Evolutionary conservation across 2,113 vertebrate species (phyloP).

Genomic region (Entelurus aequoreus): DNA sequence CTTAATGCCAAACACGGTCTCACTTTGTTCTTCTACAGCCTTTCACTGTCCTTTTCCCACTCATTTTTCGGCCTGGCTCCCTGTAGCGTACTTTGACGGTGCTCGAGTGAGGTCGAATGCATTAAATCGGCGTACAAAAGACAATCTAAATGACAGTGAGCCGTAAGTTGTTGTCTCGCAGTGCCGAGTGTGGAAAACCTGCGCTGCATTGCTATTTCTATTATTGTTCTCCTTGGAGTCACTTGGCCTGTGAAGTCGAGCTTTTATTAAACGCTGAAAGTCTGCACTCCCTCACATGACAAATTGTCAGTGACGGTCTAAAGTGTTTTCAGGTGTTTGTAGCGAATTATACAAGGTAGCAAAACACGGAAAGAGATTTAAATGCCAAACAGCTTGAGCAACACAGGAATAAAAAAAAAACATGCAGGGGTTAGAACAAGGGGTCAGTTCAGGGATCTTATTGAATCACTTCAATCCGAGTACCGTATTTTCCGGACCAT

Average conservation of each 20-base stretch:
- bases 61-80: neutral
- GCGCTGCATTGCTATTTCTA: constrained; percentile 22
- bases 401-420: constrained; percentile 23
- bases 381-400: constrained; percentile 31
- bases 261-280: constrained; percentile 46
- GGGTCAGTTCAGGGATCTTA: constrained; percentile 21
- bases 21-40: constrained; percentile 11
- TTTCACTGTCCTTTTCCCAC: neutral
- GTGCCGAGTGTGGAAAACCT: constrained; percentile 5
- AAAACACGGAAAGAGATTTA: constrained; percentile 17
- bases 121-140: constrained; percentile 25
- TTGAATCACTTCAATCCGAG: constrained; percentile 16
- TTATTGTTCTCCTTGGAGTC: constrained; percentile 22
- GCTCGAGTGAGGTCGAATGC: constrained; percentile 15
- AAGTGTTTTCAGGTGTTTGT: neutral
- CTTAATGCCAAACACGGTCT: constrained; percentile 7
- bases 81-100: constrained; percentile 11
- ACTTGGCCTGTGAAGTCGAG: constrained; percentile 26
- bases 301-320: constrained; percentile 38
- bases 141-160: constrained; percentile 35
- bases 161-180: constrained; percentile 21
- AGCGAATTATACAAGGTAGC: neutral
- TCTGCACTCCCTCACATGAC: constrained; percentile 34
- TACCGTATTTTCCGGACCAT: too few species aligned
- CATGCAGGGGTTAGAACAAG: constrained; percentile 22